Percentiles rank a stretch among this genome's conserved stretches.
phyloP scores from a whole-genome alignment of 1,140 invertebrate genomes.

The Zaprionus lachaisei region DNA sequence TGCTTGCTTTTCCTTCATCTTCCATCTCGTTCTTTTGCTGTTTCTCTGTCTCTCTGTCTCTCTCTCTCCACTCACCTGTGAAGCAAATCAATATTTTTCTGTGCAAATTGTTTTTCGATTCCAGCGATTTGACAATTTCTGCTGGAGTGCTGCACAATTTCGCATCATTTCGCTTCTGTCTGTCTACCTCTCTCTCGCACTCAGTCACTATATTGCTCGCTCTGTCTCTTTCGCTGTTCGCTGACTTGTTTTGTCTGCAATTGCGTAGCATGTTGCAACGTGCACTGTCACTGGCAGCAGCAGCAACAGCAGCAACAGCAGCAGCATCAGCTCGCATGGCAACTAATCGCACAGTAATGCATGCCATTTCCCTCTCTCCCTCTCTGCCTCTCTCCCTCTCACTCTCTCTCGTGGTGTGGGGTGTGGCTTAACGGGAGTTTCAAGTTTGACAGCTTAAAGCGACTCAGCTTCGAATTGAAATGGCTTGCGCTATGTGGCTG shows the following conservation, averaged over 20 bases:
- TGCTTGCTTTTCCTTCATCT: background rate
- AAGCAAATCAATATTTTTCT: slow-evolving; percentile 6
- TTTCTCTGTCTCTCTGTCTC: background rate
- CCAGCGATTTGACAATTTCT: slow-evolving; percentile 21
- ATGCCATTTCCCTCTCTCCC: background rate
- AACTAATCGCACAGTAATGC: slow-evolving; percentile 5
- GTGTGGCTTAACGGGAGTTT: background rate
- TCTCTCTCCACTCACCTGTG: background rate
- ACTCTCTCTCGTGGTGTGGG: too few relatives aligned
- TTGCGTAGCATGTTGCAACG: slow-evolving; percentile 10
- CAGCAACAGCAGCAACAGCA: background rate
- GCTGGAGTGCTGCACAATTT: slow-evolving; percentile 19
- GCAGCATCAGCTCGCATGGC: background rate
- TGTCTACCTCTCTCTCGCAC: background rate
- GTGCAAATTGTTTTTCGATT: slow-evolving; percentile 11
- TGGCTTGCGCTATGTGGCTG: slow-evolving; percentile 17
- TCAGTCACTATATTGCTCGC: too few relatives aligned
- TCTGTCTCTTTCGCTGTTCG: background rate
- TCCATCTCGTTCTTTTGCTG: background rate
- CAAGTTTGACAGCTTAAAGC: slow-evolving; percentile 45
- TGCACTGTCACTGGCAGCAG: slow-evolving; percentile 3
- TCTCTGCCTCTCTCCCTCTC: too few relatives aligned
- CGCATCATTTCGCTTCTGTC: slow-evolving; percentile 1
- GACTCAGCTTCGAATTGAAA: slow-evolving; percentile 43
- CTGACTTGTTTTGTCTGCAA: slow-evolving; percentile 3